A percentile compares a stretch with the other conserved stretches of the same genome.
Conservation (phyloP, 2,797 vertebrate species). For the Chrysocyon brachyurus region DNA sequence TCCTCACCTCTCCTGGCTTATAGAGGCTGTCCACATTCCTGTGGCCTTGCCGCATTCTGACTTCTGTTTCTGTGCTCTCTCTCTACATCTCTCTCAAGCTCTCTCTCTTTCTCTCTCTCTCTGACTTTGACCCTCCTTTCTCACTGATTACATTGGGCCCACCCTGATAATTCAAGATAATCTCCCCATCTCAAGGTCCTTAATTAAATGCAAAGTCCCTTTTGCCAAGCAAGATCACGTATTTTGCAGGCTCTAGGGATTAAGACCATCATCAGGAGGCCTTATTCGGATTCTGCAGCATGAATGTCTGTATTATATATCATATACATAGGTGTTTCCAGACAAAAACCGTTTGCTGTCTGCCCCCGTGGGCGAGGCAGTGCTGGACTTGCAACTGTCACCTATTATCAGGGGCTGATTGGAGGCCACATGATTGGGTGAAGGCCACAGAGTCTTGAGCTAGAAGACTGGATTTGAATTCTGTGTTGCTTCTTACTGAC, state of each 20-base stretch:
- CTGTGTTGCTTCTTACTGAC: not conserved
- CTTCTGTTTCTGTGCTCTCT: not conserved
- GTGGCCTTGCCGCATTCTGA: not conserved
- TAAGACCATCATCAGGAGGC: too few relatives aligned
- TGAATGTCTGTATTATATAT: too few relatives aligned
- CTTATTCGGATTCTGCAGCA: accelerated
- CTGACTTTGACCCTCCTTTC: not conserved
- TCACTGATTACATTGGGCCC: not conserved
- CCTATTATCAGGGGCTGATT: not conserved
- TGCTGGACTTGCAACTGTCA: not conserved
- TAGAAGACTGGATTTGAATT: not conserved
- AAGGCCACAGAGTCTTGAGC: not conserved
- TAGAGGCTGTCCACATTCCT: not conserved
- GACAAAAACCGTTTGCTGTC: not conserved
- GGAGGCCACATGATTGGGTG: not conserved
- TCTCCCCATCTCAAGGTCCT: not conserved
- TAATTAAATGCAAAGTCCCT: not conserved
- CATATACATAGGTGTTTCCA: accelerated
- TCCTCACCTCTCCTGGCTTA: not conserved
- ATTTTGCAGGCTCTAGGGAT: not conserved
- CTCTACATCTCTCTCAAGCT: too few relatives aligned
- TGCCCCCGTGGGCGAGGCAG: not conserved
- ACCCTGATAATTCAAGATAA: not conserved
- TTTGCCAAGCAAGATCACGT: not conserved
- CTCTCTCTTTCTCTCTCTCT: not conserved